Conservation (phyloP, 2,888 invertebrate genomes). For the Chorisops tibialis region DNA sequence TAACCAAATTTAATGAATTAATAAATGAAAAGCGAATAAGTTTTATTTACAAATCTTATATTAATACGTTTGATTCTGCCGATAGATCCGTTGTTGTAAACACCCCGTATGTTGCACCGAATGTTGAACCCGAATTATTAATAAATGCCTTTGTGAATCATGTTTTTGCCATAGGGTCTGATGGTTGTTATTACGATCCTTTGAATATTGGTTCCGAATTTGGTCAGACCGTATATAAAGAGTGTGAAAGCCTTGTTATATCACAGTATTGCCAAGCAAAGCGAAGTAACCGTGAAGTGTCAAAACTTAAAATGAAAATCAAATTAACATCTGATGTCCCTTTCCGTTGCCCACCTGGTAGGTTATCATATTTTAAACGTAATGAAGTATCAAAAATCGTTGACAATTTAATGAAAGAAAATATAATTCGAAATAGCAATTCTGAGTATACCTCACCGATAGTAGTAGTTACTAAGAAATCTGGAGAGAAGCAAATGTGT, state of each 20-base stretch:
- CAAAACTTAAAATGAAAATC: not conserved
- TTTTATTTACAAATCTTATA: not conserved
- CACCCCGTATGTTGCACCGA: not conserved
- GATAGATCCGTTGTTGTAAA: not conserved
- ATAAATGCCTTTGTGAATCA: not conserved
- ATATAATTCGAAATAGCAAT: not conserved
- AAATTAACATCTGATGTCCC: constrained; percentile 1
- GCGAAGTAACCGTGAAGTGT: not conserved
- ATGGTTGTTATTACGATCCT: not conserved
- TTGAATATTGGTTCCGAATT: not conserved
- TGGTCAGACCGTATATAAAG: not conserved
- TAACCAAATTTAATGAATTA: not conserved
- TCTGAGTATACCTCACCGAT: constrained; percentile 13
- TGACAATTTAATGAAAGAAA: not conserved
- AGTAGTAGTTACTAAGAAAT: constrained; percentile 27
- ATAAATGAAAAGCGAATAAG: not conserved
- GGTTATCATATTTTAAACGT: not conserved
- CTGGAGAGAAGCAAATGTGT: constrained; percentile 16
- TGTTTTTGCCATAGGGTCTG: not conserved
- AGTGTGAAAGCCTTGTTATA: not conserved
- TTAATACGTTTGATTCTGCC: not conserved
- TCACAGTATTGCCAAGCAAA: not conserved
- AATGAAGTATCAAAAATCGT: not conserved
- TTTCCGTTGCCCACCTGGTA: not conserved
- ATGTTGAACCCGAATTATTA: not conserved